Percentiles rank a stretch among this genome's conserved stretches.
Evolutionary conservation across 1,140 invertebrate species (phyloP).

Genomic region (Drosophila equinoxialis): DNA sequence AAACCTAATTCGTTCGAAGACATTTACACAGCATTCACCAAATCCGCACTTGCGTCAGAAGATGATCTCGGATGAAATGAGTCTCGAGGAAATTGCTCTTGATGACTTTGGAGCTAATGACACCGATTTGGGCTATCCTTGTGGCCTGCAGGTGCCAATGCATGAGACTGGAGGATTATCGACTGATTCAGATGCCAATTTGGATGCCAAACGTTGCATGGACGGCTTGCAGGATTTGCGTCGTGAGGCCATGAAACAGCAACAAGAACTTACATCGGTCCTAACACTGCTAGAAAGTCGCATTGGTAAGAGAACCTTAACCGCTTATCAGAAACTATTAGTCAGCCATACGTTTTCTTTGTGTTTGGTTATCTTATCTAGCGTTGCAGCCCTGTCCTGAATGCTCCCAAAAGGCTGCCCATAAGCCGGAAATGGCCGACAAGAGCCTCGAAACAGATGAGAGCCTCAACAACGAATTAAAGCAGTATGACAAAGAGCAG

Average conservation of each 20-base stretch:
- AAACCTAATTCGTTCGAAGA: constrained; percentile 85
- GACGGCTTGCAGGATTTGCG: constrained; percentile 87
- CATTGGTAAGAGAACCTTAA: constrained; percentile 45
- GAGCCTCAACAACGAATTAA: constrained; percentile 52
- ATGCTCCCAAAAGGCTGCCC: constrained; percentile 61
- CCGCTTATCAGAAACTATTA: neutral
- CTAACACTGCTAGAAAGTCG: constrained; percentile 73
- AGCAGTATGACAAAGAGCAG: constrained; percentile 31
- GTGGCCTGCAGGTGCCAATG: constrained; percentile 84
- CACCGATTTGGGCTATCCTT: constrained; percentile 86
- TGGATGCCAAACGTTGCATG: constrained; percentile 87
- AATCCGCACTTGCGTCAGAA: constrained; percentile 84
- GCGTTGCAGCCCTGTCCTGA: constrained; percentile 66
- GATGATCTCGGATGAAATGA: constrained; percentile 85
- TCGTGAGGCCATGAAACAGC: constrained; percentile 86
- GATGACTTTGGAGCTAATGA: constrained; percentile 85
- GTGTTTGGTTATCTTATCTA: constrained; percentile 24
- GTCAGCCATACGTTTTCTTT: neutral
- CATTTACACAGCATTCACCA: constrained; percentile 86
- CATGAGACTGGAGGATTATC: constrained; percentile 43
- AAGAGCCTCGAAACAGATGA: constrained; percentile 81
- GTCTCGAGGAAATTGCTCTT: constrained; percentile 90
- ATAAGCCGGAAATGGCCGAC: constrained; percentile 81
- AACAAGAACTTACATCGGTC: constrained; percentile 85
- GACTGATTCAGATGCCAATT: constrained; percentile 85